phyloP scores from a whole-genome alignment of 1,140 invertebrate genomes.

The Contarinia nasturtii region DNA sequence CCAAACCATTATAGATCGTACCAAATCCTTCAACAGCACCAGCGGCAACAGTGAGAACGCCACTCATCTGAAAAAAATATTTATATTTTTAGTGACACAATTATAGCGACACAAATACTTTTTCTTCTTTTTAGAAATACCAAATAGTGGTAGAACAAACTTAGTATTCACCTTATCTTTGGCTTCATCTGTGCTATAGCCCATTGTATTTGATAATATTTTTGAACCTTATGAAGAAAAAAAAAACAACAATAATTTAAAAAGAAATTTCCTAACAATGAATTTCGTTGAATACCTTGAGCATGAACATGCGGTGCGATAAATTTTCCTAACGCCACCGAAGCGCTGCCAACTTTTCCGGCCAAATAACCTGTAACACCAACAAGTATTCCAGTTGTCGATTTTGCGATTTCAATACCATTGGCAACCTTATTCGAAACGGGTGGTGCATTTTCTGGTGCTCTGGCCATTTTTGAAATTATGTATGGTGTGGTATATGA shows the following conservation, averaged over 20 bases:
- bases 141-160: too few relatives aligned
- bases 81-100: too few relatives aligned
- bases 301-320: slow-evolving; percentile 45
- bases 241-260: too few relatives aligned
- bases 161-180: slow-evolving; percentile 18
- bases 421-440: slow-evolving; percentile 29
- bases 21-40: slow-evolving; percentile 46
- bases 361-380: slow-evolving; percentile 40
- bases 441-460: slow-evolving; percentile 23
- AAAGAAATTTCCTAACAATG: too few relatives aligned
- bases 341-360: slow-evolving; percentile 39
- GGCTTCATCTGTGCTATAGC: slow-evolving; percentile 29
- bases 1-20: slow-evolving; percentile 44
- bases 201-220: slow-evolving; percentile 31
- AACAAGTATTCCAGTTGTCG: slow-evolving; percentile 37
- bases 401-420: slow-evolving; percentile 38
- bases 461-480: slow-evolving; percentile 29
- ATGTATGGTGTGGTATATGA: slow-evolving; percentile 38
- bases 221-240: too few relatives aligned
- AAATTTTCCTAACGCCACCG: slow-evolving; percentile 35
- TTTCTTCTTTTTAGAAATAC: too few relatives aligned
- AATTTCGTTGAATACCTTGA: too few relatives aligned
- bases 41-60: slow-evolving; percentile 41
- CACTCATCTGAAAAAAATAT: slow-evolving; percentile 28
- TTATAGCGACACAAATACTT: too few relatives aligned